Conservation (phyloP, 1,140 invertebrate species). For the Diprion similis region DNA sequence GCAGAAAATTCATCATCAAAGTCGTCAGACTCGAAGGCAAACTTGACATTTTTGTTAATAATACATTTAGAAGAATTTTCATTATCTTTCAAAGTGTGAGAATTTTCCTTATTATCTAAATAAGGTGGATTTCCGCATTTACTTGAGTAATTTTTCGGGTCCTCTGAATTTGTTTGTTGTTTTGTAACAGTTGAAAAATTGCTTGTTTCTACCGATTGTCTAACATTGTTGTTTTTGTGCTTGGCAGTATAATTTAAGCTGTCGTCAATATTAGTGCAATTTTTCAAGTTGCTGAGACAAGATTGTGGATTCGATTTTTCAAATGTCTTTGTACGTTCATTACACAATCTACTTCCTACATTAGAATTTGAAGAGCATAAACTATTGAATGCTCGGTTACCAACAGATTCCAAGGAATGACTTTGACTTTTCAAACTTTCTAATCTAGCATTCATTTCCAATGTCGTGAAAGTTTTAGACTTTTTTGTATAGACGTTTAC, state of each 20-base stretch:
- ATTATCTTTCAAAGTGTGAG: not conserved
- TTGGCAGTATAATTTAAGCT: not conserved
- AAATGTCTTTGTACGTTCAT: not conserved
- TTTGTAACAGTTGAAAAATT: not conserved
- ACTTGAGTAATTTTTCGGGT: not conserved
- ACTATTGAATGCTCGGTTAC: not conserved
- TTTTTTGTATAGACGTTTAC: constrained; percentile 49
- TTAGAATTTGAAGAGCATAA: not conserved
- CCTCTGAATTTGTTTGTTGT: not conserved
- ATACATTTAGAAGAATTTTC: not conserved
- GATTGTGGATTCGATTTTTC: not conserved
- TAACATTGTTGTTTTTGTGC: too few relatives aligned
- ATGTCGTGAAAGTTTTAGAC: constrained; percentile 20
- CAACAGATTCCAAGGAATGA: not conserved
- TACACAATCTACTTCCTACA: not conserved
- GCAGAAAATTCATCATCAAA: not conserved
- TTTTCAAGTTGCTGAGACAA: not conserved
- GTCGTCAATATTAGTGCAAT: not conserved
- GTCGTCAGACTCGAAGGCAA: not conserved
- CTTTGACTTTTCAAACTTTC: not conserved
- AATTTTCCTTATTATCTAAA: not conserved
- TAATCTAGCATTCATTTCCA: not conserved
- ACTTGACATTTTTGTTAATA: not conserved
- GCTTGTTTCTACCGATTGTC: too few relatives aligned
- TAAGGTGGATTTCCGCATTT: not conserved